A percentile compares a stretch with the other conserved stretches of the same genome.
These are phyloP conservation scores for Gymnarchus niloticus DNA, from an alignment of 2,113 vertebrate genomes.

Conservation along the genomic window DNA sequence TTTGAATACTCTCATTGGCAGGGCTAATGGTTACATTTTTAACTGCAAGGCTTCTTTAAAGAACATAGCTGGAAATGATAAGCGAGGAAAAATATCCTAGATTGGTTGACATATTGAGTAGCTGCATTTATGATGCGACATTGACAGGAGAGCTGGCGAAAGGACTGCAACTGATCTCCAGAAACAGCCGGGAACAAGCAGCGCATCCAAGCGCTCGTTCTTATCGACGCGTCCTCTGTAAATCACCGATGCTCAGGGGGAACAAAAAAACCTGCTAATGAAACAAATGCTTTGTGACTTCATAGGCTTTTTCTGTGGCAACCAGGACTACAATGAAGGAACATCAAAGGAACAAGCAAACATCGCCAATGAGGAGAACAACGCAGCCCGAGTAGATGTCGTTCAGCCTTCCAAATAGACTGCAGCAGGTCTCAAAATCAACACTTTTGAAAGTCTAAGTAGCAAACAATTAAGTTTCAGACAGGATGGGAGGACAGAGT, in stretches of 20 bases:
- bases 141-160: neutral
- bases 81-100: neutral
- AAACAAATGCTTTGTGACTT: neutral
- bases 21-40: neutral
- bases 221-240: neutral
- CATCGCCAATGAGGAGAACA: neutral
- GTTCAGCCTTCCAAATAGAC: neutral
- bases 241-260: neutral
- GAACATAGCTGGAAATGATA: neutral
- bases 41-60: neutral
- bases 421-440: neutral
- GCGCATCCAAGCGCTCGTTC: neutral
- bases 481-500: neutral
- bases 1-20: neutral
- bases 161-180: neutral
- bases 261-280: neutral
- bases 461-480: neutral
- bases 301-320: neutral
- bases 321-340: neutral
- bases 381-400: neutral
- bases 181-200: neutral
- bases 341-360: neutral
- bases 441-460: neutral
- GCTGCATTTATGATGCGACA: neutral
- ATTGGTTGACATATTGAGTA: neutral